A percentile compares a stretch with the other conserved stretches of the same genome.
Evolutionary conservation across 2,888 invertebrate species (phyloP).

Genomic region (Arenicola marina): DNA sequence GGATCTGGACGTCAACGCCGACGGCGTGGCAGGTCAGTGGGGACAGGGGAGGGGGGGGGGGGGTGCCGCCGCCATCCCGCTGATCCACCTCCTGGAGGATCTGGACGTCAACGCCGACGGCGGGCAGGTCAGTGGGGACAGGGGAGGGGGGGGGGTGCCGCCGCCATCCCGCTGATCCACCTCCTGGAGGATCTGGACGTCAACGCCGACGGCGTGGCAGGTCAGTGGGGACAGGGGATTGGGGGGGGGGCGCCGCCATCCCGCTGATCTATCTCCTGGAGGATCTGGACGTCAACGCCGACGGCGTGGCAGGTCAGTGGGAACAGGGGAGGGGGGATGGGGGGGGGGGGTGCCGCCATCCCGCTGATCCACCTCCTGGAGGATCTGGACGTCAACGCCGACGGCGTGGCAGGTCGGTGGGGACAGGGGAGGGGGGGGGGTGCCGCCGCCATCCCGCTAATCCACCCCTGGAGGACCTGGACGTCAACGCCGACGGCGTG

Average conservation of each 20-base stretch:
- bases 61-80: constrained; percentile 94
- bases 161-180: constrained; percentile 92
- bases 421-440: too few species aligned
- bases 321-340: too few species aligned
- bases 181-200: constrained; percentile 96
- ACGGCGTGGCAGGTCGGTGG: constrained; percentile 73
- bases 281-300: constrained; percentile 91
- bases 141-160: too few species aligned
- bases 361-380: constrained; percentile 92
- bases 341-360: too few species aligned
- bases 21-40: constrained; percentile 73
- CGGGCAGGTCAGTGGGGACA: too few species aligned
- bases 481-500: too few species aligned
- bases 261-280: constrained; percentile 92
- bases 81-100: constrained; percentile 92
- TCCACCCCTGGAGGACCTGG: too few species aligned
- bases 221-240: too few species aligned
- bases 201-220: constrained; percentile 80
- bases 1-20: constrained; percentile 91
- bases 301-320: constrained; percentile 73
- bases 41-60: too few species aligned
- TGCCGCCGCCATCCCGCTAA: too few species aligned
- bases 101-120: constrained; percentile 93
- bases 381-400: constrained; percentile 91
- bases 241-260: constrained; percentile 89